Base-by-base conservation (phyloP, 2,797 vertebrate genomes). In the Oreortyx pictus region DNA sequence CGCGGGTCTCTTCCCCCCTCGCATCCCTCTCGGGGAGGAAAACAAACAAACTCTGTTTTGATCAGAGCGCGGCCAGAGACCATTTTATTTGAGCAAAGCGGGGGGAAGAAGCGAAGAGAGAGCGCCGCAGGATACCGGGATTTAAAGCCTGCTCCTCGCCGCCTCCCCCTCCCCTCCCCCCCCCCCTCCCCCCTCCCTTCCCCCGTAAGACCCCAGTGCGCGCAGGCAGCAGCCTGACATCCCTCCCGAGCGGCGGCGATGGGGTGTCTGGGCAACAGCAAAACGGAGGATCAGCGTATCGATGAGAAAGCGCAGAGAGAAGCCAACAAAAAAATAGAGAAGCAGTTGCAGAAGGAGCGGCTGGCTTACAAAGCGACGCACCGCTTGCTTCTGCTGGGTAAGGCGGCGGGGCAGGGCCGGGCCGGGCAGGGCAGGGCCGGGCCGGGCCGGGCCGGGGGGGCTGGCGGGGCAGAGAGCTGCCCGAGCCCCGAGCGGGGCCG, bases 261-360 rank as follows among this genome's bases (percentile, higher is more conserved):
- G 99, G 99, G 99, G 98, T 99, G 99, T 98, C 98, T 99, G 98
- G 99, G 99, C 97, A 99, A 99, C 98, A 99, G 98, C 98, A 99
- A 99, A 96, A 98, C 99, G 94, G 99, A 99, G 98, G 99, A 99
- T 97, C 98, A 99, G 98, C 98, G 98, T 97, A 98, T 99, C 97
- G 99, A 99, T 97, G 99, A 99, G 97, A 99, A 99, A 97, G 98
- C 99, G 93, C 98, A 99, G 95, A 98, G 99, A 97, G 99, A 99
- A 98, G 98, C 99, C 96, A 99, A 99, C 98, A 99, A 99, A 97
- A 99, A 99, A 98, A 99, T 99, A 95, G 99, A 99, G 96, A 99
- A 99, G 96, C 99, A 99, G 98, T 96, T 99, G 97, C 99, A 99
- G 96, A 99, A 99, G 97, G 99, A 99, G 93, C 97, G 99, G 96